Conservation (phyloP, 2,888 invertebrate genomes). For the Dicyrtomina minuta region DNA sequence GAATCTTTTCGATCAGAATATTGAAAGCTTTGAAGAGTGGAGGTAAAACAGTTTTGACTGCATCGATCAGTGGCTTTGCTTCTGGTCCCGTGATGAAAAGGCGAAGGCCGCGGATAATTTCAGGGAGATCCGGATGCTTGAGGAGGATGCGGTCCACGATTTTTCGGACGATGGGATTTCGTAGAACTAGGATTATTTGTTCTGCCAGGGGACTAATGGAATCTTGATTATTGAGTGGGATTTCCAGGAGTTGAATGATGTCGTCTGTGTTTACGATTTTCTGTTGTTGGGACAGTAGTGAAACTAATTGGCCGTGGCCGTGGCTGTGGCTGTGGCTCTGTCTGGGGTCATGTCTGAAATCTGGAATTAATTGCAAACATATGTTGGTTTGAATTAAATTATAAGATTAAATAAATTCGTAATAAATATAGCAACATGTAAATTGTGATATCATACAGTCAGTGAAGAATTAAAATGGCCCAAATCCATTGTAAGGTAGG, state of each 20-base stretch:
- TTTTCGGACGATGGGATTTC: background rate
- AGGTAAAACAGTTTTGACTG: background rate
- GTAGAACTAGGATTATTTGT: background rate
- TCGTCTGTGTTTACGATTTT: background rate
- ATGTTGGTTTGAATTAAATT: too few relatives aligned
- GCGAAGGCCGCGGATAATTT: background rate
- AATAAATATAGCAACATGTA: too few relatives aligned
- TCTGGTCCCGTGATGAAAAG: background rate
- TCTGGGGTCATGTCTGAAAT: too few relatives aligned
- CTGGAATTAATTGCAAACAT: too few relatives aligned
- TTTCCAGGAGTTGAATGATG: background rate
- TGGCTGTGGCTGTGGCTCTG: too few relatives aligned
- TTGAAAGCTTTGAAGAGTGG: background rate
- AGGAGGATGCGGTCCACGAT: background rate
- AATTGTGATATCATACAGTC: too few relatives aligned
- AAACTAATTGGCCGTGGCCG: too few relatives aligned
- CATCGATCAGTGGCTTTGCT: background rate
- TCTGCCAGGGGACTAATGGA: background rate
- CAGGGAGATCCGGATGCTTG: slow-evolving; percentile 2
- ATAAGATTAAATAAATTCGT: too few relatives aligned
- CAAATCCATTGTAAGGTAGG: too few relatives aligned
- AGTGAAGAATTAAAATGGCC: too few relatives aligned
- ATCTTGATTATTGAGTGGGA: background rate
- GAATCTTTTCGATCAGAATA: background rate
- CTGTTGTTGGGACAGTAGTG: background rate